These are phyloP conservation scores for Peromyscus leucopus DNA, from an alignment of 2,113 vertebrate genomes.

Conservation along the genomic window DNA sequence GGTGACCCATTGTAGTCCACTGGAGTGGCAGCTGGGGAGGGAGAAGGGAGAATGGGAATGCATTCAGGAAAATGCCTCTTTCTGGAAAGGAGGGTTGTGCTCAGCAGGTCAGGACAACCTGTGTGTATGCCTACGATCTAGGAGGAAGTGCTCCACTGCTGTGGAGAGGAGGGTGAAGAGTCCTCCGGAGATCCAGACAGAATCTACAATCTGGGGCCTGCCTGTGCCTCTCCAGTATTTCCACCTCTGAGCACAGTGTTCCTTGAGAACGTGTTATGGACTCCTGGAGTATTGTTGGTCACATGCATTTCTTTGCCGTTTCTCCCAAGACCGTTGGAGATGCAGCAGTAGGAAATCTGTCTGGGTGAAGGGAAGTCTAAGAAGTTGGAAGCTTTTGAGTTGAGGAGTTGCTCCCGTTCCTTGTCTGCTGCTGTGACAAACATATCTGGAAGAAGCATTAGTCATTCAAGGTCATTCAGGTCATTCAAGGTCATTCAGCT, in stretches of 20 bases:
- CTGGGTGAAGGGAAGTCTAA: neutral
- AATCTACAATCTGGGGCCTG: neutral
- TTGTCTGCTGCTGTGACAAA: neutral
- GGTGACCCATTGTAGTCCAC: neutral
- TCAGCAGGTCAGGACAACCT: too few species aligned
- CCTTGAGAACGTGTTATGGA: neutral
- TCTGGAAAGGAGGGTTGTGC: neutral
- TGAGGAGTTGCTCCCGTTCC: neutral
- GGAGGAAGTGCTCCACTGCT: neutral
- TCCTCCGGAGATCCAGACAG: neutral
- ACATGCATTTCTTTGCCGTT: neutral
- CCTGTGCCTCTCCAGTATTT: neutral
- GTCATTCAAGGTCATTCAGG: too few species aligned
- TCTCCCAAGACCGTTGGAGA: neutral
- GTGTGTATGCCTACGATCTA: too few species aligned
- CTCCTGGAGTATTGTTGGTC: neutral
- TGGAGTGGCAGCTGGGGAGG: neutral
- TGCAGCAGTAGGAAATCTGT: neutral
- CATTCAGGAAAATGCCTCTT: neutral
- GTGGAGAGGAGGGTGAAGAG: neutral
- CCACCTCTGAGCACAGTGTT: neutral
- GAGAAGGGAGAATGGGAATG: neutral
- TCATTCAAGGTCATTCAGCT: too few species aligned
- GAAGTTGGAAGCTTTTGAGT: neutral
- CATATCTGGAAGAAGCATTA: neutral